Conservation (phyloP, 2,797 vertebrate species). For the Scarus forsteni region DNA sequence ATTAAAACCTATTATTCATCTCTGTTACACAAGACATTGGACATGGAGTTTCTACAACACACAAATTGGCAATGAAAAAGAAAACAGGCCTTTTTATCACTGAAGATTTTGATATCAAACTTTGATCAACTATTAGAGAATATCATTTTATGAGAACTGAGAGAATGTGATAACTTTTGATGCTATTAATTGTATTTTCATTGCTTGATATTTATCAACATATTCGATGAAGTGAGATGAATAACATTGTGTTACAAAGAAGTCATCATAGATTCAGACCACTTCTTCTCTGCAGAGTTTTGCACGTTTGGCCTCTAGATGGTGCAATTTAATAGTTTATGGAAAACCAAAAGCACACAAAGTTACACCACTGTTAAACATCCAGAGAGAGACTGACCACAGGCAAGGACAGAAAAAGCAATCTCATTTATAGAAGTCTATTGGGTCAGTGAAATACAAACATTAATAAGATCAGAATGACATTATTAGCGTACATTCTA, state of each 20-base stretch:
- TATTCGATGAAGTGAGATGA: background rate
- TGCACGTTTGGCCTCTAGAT: constrained; percentile 59
- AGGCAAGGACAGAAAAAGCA: too few relatives aligned
- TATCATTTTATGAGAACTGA: background rate
- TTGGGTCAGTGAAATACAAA: too few relatives aligned
- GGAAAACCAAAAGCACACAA: too few relatives aligned
- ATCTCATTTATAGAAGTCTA: too few relatives aligned
- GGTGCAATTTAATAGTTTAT: constrained; percentile 54
- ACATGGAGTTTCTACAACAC: background rate
- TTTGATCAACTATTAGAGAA: background rate
- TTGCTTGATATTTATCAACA: background rate
- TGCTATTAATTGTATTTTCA: background rate
- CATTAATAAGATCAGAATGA: too few relatives aligned
- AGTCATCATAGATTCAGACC: background rate
- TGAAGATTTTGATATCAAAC: background rate
- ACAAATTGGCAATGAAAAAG: constrained; percentile 8
- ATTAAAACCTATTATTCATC: constrained; percentile 61
- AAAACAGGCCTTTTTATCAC: constrained; percentile 20
- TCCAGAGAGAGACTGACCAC: too few relatives aligned
- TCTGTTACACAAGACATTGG: constrained; percentile 24
- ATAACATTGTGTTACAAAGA: background rate
- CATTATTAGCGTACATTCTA: too few relatives aligned
- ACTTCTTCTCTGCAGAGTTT: background rate
- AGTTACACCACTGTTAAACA: too few relatives aligned
- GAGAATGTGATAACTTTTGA: background rate